Percentiles rank a stretch among this genome's conserved stretches.
Evolutionary conservation across 2,113 vertebrate genomes (phyloP).

Genomic region (Lota lota): DNA sequence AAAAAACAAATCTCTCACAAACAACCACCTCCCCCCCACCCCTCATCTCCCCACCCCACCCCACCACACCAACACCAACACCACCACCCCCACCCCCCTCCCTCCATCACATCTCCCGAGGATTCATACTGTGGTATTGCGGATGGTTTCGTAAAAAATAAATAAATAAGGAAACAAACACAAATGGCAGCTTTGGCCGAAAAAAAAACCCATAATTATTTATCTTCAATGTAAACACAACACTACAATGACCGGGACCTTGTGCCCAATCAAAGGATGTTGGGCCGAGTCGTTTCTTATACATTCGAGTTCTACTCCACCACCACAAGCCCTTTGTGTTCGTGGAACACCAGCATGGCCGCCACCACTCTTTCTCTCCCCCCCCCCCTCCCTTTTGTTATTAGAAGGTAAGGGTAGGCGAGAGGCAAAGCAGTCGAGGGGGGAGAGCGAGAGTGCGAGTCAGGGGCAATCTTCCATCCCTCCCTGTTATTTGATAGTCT

Average conservation of each 20-base stretch:
- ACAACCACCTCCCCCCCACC: conserved; percentile 9
- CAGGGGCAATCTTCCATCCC: conserved; percentile 41
- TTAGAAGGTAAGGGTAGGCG: conserved; percentile 43
- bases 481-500: conserved; percentile 58
- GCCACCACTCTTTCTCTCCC: conserved; percentile 25
- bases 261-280: not conserved
- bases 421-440: conserved; percentile 36
- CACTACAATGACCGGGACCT: too few relatives aligned
- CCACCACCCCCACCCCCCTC: not conserved
- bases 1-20: conserved; percentile 7
- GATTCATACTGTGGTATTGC: too few relatives aligned
- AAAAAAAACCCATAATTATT: too few relatives aligned
- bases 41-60: conserved; percentile 23
- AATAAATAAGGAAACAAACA: too few relatives aligned
- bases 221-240: too few relatives aligned
- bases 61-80: conserved; percentile 26
- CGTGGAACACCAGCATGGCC: conserved; percentile 51
- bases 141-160: too few relatives aligned
- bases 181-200: too few relatives aligned
- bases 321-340: conserved; percentile 50
- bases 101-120: too few relatives aligned
- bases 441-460: conserved; percentile 23
- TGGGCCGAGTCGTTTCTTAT: conserved; percentile 24
- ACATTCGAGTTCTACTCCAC: conserved; percentile 17
- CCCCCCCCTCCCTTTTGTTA: conserved; percentile 43